These are phyloP conservation scores for Styela plicata DNA, from an alignment of 23 tunicate species.

Conservation along the genomic window DNA sequence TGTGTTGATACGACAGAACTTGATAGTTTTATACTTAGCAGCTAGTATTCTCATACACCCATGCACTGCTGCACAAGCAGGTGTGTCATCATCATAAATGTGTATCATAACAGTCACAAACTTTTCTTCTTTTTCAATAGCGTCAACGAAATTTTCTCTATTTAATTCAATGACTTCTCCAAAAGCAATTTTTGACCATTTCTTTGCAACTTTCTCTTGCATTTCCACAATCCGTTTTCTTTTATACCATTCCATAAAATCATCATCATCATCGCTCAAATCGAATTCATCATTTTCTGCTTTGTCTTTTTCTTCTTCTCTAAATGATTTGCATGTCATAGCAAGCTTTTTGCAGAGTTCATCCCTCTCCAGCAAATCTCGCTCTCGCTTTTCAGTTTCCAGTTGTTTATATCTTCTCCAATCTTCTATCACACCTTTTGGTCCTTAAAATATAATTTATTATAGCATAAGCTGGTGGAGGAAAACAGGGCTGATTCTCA, in stretches of 20 bases:
- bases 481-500: no score
- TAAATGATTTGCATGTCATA: constrained; percentile 57
- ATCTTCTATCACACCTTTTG: constrained; percentile 94
- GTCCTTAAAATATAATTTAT: no score
- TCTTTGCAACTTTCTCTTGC: constrained; percentile 69
- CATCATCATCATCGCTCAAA: constrained; percentile 55
- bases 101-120: constrained; percentile 81
- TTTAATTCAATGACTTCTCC: constrained; percentile 67
- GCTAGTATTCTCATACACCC: constrained; percentile 84
- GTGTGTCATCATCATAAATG: constrained; percentile 59
- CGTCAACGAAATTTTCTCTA: constrained; percentile 71
- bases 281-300: constrained; percentile 26
- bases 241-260: constrained; percentile 66
- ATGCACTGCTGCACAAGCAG: constrained; percentile 77
- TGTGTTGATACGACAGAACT: constrained; percentile 75
- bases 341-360: constrained; percentile 57
- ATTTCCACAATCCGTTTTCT: constrained; percentile 68
- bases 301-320: constrained; percentile 29
- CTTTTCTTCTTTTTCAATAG: constrained; percentile 78
- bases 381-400: constrained; percentile 45
- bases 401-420: constrained; percentile 62
- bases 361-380: constrained; percentile 29
- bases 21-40: constrained; percentile 50
- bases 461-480: no score
- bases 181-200: constrained; percentile 66